Base-by-base conservation (phyloP, 1,140 invertebrate genomes). In the Formica exsecta region DNA sequence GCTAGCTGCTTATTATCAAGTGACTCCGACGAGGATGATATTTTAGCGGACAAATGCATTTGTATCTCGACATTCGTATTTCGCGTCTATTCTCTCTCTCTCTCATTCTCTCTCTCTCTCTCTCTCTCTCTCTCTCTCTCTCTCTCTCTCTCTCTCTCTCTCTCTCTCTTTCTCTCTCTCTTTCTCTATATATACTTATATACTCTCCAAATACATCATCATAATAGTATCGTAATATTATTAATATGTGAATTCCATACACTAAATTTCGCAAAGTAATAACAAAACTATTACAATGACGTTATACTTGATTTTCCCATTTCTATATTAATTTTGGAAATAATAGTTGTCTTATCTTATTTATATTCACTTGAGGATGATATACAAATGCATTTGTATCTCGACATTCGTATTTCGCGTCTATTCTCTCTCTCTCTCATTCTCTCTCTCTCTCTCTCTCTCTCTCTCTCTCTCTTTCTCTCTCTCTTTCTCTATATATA, bases 1-100 rank as follows among this genome's bases (percentile, higher is more conserved):
- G 73, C 75, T 77, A 81, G 88, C 59, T 86, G 87, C 85, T 89
- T 88, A 76, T 89, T 89, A 89, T 86, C 84, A 85, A 86, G 80
- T 89, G 38, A 86, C 88, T 89, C 80, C 59, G 87, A 75, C 87
- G 77, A 44, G 41, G 64, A 89, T 89, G 88, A 65, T 76, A 62
- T 86, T 62, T 85, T 77, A 64, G 22, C 73, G 8, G 29, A 29
- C 51, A 32, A 79, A 61, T 64, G 16, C 54, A 80, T 36, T 44
- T 32, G 29, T 62, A 51, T 3, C 59, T 19, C 73, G 44, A 64
- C 36, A 64, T n/a, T 77, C 71, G 57, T 38, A 75, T 6, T 0
- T n/a, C 44, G 25, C 25, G 68, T 19, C 13, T 22, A 22, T 22
- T 22, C 22, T 22, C 22, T 22, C 22, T 22, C 22, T 22, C 22